Base-by-base conservation (phyloP, 2,113 vertebrate genomes). In the Castor canadensis region DNA sequence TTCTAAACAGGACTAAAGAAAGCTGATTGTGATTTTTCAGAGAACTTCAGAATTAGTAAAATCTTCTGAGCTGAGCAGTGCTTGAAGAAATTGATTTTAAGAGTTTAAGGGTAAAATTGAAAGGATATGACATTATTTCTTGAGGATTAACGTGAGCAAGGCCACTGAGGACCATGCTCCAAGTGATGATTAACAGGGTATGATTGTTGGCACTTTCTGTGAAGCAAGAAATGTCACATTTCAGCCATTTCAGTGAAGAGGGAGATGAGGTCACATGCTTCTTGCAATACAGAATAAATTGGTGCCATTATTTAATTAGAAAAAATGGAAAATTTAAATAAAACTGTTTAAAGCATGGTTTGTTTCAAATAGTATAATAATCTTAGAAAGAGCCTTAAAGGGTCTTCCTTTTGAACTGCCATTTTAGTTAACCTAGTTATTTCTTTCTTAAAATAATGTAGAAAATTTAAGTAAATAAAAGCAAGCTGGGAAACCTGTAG, bases 401-500 rank as follows among this genome's bases (percentile, higher is more conserved):
- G 75, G 76, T 76, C 52, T 96, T 95, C 69, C 30, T 67, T 43
- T 43, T 84, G 54, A 96, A 56, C 43, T 84, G 38, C 2, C 43
- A 69, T 85, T 85, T 92, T 88, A 77, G 79, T 49, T 82, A 89
- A 89, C 7, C 22, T 20, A 45, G 35, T 64, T 28, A 5, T 95
- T n/a, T 52, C 91, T 95, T n/a, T 52, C 91, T 77, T 76, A 77
- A 82, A 89, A 38, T 43, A 77, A 77, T 19, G 30, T n/a, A 66
- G 56, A 81, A 56, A 58, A 47, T 88, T 52, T 64, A 64, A 86
- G 64, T 67, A 49, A 84, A 73, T 90, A 40, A 80, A 75, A 96
- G 75, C 66, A 90, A 92, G 32, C 5, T 38, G 12, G 58, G 66
- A 75, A 93, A 49, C 7, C 3, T 22, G 19, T 6, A 58, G 81